These are phyloP conservation scores for Raja brachyura DNA, from an alignment of 2,113 vertebrate species.

Conservation along the genomic window DNA sequence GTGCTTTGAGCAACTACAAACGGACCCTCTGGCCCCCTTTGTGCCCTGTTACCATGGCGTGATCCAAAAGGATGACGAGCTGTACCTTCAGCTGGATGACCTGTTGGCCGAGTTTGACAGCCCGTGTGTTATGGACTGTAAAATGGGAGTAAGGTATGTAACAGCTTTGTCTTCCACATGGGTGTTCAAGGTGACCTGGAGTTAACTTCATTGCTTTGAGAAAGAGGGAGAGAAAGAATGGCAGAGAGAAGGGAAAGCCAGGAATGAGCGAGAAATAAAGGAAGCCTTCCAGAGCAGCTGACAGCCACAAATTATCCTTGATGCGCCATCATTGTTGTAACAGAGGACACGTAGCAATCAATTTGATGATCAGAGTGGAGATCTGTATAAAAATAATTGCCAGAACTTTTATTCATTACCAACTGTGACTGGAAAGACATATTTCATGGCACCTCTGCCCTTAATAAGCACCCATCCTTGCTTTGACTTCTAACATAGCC, in stretches of 20 bases:
- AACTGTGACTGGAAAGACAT: not conserved
- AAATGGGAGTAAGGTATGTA: conserved; percentile 88
- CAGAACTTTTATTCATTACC: not conserved
- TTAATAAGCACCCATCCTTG: not conserved
- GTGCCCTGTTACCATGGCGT: conserved; percentile 81
- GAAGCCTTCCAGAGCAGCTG: too few species aligned
- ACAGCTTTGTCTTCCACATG: not conserved
- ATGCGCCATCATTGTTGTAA: not conserved
- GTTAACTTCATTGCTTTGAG: not conserved
- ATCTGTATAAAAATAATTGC: not conserved
- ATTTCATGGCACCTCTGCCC: not conserved
- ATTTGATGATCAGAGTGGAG: not conserved
- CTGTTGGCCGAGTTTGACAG: conserved; percentile 78
- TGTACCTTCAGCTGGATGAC: conserved; percentile 84
- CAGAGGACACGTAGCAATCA: not conserved
- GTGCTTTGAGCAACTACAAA: conserved; percentile 75
- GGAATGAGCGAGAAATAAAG: too few species aligned
- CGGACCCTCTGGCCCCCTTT: conserved; percentile 66
- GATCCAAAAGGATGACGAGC: conserved; percentile 82
- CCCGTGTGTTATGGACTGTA: conserved; percentile 94
- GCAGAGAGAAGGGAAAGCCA: not conserved
- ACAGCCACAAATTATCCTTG: too few species aligned
- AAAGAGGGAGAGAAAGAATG: not conserved
- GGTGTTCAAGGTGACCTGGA: not conserved
- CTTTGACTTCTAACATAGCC: not conserved